Base-by-base conservation (phyloP, 2,797 vertebrate genomes). In the Lerista edwardsae region DNA sequence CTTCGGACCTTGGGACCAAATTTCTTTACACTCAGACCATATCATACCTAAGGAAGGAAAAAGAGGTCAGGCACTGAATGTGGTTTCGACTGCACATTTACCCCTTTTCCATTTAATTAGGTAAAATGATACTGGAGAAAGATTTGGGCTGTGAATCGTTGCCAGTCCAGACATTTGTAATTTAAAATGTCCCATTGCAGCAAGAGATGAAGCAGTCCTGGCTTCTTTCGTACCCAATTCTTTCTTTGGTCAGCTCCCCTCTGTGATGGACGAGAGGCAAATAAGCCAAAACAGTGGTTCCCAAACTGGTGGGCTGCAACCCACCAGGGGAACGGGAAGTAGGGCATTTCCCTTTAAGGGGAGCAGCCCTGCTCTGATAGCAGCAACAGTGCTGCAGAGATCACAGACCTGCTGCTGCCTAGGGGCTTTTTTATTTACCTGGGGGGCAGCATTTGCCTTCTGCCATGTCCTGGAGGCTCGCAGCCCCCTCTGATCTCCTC, bases 1-100 rank as follows among this genome's bases (percentile, higher is more conserved):
- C 88, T 98, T 98, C 2, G 98, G 98, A 61, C 98, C 99, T 89
- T 98, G 98, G 84, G 97, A 97, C 99, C 99, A 99, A 91, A 99
- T 99, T 95, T 99, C 98, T 95, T 99, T 99, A 93, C 98, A 99
- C 92, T 99, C 99, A 2, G 98, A 97, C 98, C 99, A 99, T 96
- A 99, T 98, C 99, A 99, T 99, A 68, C 99, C 98, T 99, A 90
- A 44, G 2, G 68, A 82, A 81, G 51, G 91, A 71, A 95, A 68
- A 86, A 87, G 4, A 84, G 25, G 94, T 31, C 90, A 88, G 88
- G 91, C 0, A 64, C 21, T 64, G n/a, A 44, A 21, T 39, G 80
- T 44, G 9, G 55, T 44, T 82, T 90, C 83, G 51, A 69, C 10
- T 68, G 71, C 47, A 29, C 0, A 0, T 4, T 82, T 47, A 3